phyloP scores from a whole-genome alignment of 2,113 vertebrate genomes.

The Salvelinus alpinus region DNA sequence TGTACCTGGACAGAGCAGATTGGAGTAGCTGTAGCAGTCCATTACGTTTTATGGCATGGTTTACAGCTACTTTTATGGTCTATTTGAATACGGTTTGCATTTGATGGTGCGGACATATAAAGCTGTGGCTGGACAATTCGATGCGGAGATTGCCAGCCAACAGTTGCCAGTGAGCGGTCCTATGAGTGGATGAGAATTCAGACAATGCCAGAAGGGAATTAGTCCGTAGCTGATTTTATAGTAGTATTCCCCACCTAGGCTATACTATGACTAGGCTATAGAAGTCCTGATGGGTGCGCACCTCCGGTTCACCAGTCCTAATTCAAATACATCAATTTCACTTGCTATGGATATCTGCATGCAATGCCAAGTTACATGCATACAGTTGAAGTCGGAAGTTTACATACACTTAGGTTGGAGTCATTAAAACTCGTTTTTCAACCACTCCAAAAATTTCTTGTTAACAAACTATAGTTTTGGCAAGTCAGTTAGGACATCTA shows the following conservation, averaged over 20 bases:
- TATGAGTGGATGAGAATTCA: neutral
- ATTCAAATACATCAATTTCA: too few relatives aligned
- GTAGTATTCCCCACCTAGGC: neutral
- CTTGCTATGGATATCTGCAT: too few relatives aligned
- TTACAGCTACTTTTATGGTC: conserved; percentile 26
- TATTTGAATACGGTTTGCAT: conserved; percentile 28
- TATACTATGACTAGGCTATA: too few relatives aligned
- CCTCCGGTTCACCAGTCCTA: too few relatives aligned
- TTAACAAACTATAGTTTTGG: too few relatives aligned
- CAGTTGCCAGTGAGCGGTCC: neutral
- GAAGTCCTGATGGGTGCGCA: too few relatives aligned
- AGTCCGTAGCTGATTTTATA: neutral
- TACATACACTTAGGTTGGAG: too few relatives aligned
- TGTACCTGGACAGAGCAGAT: neutral
- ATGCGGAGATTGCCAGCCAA: conserved; percentile 10
- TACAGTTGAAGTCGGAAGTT: too few relatives aligned
- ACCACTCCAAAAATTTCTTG: too few relatives aligned
- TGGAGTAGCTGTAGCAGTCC: neutral
- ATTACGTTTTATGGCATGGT: conserved; percentile 8
- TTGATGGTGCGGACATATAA: conserved; percentile 1
- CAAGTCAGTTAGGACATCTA: too few relatives aligned
- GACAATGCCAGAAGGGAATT: neutral
- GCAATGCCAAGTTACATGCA: too few relatives aligned
- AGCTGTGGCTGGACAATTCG: neutral
- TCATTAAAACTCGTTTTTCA: too few relatives aligned